phyloP scores from a whole-genome alignment of 1,140 invertebrate genomes.

The Helicoverpa armigera region DNA sequence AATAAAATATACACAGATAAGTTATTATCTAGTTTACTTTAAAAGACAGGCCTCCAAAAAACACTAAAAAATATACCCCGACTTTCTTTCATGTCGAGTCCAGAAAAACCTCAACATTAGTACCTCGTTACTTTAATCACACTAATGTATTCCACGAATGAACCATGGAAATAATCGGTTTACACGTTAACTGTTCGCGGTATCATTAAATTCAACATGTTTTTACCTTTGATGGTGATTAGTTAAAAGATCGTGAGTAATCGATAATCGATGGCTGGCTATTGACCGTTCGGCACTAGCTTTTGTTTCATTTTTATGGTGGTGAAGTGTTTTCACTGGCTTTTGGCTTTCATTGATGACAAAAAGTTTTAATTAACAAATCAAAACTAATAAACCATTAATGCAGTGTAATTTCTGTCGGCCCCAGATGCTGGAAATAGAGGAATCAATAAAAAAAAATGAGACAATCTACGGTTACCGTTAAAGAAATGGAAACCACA shows the following conservation, averaged over 20 bases:
- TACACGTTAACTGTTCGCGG: slow-evolving; percentile 9
- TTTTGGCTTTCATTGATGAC: not conserved
- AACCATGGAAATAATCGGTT: slow-evolving; percentile 12
- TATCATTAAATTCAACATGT: slow-evolving; percentile 26
- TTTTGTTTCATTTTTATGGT: not conserved
- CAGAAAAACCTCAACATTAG: not conserved
- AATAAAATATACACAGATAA: too few relatives aligned
- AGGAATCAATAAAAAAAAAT: too few relatives aligned
- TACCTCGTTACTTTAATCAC: slow-evolving; percentile 19
- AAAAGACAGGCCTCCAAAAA: not conserved
- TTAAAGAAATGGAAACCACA: too few relatives aligned
- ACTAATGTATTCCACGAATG: slow-evolving; percentile 13
- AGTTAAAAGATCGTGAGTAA: slow-evolving; percentile 18
- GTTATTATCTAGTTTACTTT: too few relatives aligned
- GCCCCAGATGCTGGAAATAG: too few relatives aligned
- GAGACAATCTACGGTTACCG: too few relatives aligned
- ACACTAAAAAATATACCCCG: not conserved
- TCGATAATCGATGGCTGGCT: slow-evolving; percentile 22
- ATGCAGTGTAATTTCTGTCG: too few relatives aligned
- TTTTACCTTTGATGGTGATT: slow-evolving; percentile 4
- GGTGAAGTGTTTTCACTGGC: not conserved
- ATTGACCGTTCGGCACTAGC: not conserved
- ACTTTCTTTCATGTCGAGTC: not conserved
- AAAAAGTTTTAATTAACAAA: too few relatives aligned
- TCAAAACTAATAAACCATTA: too few relatives aligned